Conservation (phyloP, 2,888 invertebrate species). For the Pristionchus entomophagus region DNA sequence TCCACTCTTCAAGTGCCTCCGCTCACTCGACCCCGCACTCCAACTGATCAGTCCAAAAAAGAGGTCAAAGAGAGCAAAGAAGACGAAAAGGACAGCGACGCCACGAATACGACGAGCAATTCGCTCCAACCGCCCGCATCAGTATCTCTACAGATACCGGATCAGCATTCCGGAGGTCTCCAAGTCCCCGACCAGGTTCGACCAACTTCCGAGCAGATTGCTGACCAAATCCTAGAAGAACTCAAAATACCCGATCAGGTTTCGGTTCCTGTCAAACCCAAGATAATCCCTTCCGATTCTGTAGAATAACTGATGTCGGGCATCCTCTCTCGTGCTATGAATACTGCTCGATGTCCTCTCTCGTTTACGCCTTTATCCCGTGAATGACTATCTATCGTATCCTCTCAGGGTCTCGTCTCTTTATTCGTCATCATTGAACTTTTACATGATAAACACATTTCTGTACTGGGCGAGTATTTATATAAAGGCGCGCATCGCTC, state of each 20-base stretch:
- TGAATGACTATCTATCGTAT: neutral
- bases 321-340: neutral
- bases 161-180: neutral
- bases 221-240: neutral
- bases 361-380: neutral
- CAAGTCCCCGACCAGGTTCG: neutral
- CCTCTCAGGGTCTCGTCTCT: slow-evolving; percentile 16
- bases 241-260: no score
- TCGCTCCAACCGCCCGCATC: neutral
- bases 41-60: neutral
- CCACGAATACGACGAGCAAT: no score
- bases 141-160: neutral
- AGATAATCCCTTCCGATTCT: neutral
- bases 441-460: slow-evolving; percentile 31
- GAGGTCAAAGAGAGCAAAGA: neutral
- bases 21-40: slow-evolving; percentile 24
- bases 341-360: neutral
- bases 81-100: no score
- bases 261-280: slow-evolving; percentile 29
- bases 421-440: slow-evolving; percentile 40
- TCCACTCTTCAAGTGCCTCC: slow-evolving; percentile 55
- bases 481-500: neutral
- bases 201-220: neutral
- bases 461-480: neutral
- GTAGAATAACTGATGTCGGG: neutral